phyloP scores from a whole-genome alignment of 1,140 invertebrate genomes.

The Tenebrio molitor region DNA sequence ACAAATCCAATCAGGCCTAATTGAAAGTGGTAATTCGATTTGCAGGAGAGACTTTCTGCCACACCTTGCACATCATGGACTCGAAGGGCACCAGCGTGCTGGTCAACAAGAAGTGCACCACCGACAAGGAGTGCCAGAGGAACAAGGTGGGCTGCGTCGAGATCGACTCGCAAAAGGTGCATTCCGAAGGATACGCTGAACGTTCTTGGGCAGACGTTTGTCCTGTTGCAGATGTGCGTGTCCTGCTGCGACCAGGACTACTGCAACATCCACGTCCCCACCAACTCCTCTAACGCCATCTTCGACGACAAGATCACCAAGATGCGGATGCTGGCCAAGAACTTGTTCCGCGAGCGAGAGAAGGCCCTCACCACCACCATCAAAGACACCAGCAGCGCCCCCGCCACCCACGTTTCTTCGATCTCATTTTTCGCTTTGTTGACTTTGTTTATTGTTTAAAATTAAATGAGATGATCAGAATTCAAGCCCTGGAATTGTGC shows the following conservation, averaged over 20 bases:
- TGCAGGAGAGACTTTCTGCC: slow-evolving; percentile 73
- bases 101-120: slow-evolving; percentile 77
- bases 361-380: slow-evolving; percentile 64
- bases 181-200: background rate
- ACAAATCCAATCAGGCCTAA: slow-evolving; percentile 28
- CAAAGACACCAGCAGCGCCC: slow-evolving; percentile 56
- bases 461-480: slow-evolving; percentile 3
- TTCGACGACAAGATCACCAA: slow-evolving; percentile 67
- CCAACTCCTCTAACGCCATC: slow-evolving; percentile 72
- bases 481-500: background rate
- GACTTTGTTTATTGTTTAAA: slow-evolving; percentile 1
- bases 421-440: background rate
- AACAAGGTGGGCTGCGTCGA: slow-evolving; percentile 75
- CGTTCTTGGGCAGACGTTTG: background rate
- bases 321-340: slow-evolving; percentile 65
- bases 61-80: slow-evolving; percentile 76
- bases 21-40: slow-evolving; percentile 35
- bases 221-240: slow-evolving; percentile 74
- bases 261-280: slow-evolving; percentile 76
- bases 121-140: slow-evolving; percentile 72
- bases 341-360: slow-evolving; percentile 63
- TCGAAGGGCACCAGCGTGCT: slow-evolving; percentile 74
- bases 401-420: background rate
- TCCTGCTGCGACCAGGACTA: slow-evolving; percentile 78
- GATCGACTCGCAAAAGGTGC: slow-evolving; percentile 75